Base-by-base conservation (phyloP, 2,797 vertebrate genomes). In the Trachurus trachurus region DNA sequence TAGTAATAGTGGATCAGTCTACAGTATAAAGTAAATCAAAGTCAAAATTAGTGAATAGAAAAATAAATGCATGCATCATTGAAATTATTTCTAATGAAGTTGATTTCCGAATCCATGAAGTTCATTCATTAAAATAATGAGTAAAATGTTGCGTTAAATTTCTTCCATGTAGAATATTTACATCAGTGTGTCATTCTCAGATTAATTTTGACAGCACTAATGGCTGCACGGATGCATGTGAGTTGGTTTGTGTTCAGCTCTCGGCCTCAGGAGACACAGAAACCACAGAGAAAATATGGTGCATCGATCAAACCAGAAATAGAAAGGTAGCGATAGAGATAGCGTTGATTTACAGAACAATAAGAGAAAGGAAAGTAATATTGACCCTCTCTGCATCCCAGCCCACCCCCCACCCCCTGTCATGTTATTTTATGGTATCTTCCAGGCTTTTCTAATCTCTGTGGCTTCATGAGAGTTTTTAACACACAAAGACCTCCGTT, bases 101-200 rank as follows among this genome's bases (percentile, higher is more conserved):
- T 21, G 0, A 47, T 59, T 63, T 64, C 57, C 22, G 9, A 34
- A 49, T 26, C 17, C 22, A 31, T 34, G 16, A 22, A 42, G 21
- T 37, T 4, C 1, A 68, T 71, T 76, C 47, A 70, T 77, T 74
- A 57, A 61, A 26, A 29, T 21, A 15, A n/a, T 47, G 31, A 68
- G 2, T 34, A 19, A 34, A 69, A 81, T 81, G 64, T 44, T 59
- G 71, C 56, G 13, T 82, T 74, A 39, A 78, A 78, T 86, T 53
- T 65, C 15, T 10, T 58, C 59, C 31, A 73, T 1, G 3, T 68
- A 39, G 34, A 50, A 60, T 58, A 72, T 74, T 54, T 67, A 47
- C 26, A 49, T 66, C 9, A 62, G 44, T 78, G 37, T 40, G 65
- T 84, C 63, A 54, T 57, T 31, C 34, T 57, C 37, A 61, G 50